Percentiles rank a stretch among this genome's conserved stretches.
These are phyloP conservation scores for Drosophila affinis DNA, from an alignment of 2,888 invertebrate species.

Conservation along the genomic window DNA sequence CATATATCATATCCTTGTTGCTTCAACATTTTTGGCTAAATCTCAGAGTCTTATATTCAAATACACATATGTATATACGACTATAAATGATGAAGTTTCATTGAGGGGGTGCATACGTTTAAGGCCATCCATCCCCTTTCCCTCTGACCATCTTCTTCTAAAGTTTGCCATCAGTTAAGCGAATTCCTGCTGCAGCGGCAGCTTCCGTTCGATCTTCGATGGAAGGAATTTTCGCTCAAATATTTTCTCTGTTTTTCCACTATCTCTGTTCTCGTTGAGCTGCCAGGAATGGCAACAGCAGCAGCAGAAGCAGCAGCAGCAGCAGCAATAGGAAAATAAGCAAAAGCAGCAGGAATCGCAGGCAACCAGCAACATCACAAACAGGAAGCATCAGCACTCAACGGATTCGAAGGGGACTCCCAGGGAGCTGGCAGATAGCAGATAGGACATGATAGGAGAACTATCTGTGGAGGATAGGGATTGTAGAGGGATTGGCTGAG, in stretches of 20 bases:
- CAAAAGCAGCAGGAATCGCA: not conserved
- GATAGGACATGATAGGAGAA: not conserved
- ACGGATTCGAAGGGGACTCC: slow-evolving; percentile 26
- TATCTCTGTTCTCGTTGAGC: slow-evolving; percentile 2
- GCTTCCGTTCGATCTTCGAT: not conserved
- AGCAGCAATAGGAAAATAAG: not conserved
- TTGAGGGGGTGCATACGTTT: not conserved
- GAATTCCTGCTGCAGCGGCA: not conserved
- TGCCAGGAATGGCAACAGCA: slow-evolving; percentile 1
- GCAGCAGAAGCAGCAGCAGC: not conserved
- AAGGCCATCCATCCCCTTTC: no score
- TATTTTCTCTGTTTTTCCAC: slow-evolving; percentile 22
- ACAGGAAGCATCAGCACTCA: slow-evolving; percentile 31
- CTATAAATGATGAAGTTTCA: not conserved
- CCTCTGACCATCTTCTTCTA: not conserved
- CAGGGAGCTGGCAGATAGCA: not conserved
- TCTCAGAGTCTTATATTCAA: no score
- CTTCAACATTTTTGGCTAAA: no score
- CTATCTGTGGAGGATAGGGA: not conserved
- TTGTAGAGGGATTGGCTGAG: slow-evolving; percentile 26
- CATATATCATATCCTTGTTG: not conserved
- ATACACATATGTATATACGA: no score
- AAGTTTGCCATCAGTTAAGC: not conserved
- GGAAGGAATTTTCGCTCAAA: not conserved
- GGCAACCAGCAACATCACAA: slow-evolving; percentile 25